Base-by-base conservation (phyloP, 2,888 invertebrate species). In the Habrosyne pyritoides region DNA sequence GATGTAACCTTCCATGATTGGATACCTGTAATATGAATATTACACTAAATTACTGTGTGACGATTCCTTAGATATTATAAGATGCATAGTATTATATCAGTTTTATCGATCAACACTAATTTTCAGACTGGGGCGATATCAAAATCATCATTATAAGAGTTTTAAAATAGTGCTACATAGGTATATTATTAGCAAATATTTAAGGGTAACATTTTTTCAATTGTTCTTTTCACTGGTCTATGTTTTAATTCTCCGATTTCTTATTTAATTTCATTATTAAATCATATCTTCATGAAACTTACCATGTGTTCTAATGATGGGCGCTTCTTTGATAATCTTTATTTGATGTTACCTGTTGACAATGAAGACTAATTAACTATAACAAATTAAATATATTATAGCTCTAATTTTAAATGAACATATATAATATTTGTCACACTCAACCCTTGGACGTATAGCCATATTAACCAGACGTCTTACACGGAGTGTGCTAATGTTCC, bases 401-500 rank as follows among this genome's bases (percentile, higher is more conserved):
- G 14, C 4, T 47, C 22, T 2, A 12, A 26, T 49, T 12, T n/a
- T n/a, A n/a, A n/a, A n/a, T n/a, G n/a, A n/a, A n/a, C 0, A 49
- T 10, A 18, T 10, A 52, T 56, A 56, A 52, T 42, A 56, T 62
- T 60, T 91, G 90, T 91, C 52, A 84, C 89, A 87, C 81, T 87
- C 85, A 88, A 82, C 91, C 91, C 91, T 91, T 90, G 78, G 86
- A 88, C 75, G 71, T 79, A 64, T 65, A 69, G 73, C 71, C 75
- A 90, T 73, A 30, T 10, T 1, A 85, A 75, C 70, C 62, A 71
- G 57, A 83, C 63, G 79, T 89, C 87, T 86, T 91, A 92, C 91
- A 92, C 91, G 63, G 88, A 89, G 84, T 86, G 87, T 86, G 74
- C 52, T 86, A 76, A 84, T 91, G 89, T 91, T 88, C 91, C 91